Conservation (phyloP, 2,888 invertebrate species). For the Aproaerema taeniolella region DNA sequence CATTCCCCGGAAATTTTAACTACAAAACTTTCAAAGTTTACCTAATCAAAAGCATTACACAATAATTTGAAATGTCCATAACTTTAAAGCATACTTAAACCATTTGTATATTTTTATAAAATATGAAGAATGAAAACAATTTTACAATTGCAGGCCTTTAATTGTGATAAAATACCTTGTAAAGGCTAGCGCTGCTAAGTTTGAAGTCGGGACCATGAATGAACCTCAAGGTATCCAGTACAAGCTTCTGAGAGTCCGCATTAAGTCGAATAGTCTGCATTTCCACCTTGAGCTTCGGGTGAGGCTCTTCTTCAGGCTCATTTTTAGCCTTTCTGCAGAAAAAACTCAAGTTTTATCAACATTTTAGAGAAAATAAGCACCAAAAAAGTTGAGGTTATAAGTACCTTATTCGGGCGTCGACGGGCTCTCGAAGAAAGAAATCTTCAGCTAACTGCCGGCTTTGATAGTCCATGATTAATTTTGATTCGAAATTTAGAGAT, state of each 20-base stretch:
- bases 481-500: slow-evolving; percentile 15
- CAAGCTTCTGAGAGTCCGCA: slow-evolving; percentile 82
- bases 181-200: slow-evolving; percentile 71
- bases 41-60: too few species aligned
- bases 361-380: slow-evolving; percentile 21
- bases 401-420: slow-evolving; percentile 79
- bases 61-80: too few species aligned
- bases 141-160: too few species aligned
- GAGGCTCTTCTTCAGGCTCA: slow-evolving; percentile 63
- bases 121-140: too few species aligned
- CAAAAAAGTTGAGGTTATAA: slow-evolving; percentile 18
- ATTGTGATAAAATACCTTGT: too few species aligned
- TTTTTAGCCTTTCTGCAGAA: slow-evolving; percentile 54
- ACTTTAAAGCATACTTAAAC: too few species aligned
- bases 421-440: slow-evolving; percentile 79
- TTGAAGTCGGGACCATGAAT: slow-evolving; percentile 85
- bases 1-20: too few species aligned
- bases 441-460: slow-evolving; percentile 79
- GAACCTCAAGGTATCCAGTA: slow-evolving; percentile 84
- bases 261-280: slow-evolving; percentile 83
- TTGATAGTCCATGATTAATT: slow-evolving; percentile 76
- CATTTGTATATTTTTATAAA: too few species aligned
- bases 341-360: slow-evolving; percentile 13
- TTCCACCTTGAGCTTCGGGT: slow-evolving; percentile 82
- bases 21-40: too few species aligned